Percentiles rank a stretch among this genome's conserved stretches.
phyloP scores from a whole-genome alignment of 2,113 vertebrate species.

The Lagopus leucura region DNA sequence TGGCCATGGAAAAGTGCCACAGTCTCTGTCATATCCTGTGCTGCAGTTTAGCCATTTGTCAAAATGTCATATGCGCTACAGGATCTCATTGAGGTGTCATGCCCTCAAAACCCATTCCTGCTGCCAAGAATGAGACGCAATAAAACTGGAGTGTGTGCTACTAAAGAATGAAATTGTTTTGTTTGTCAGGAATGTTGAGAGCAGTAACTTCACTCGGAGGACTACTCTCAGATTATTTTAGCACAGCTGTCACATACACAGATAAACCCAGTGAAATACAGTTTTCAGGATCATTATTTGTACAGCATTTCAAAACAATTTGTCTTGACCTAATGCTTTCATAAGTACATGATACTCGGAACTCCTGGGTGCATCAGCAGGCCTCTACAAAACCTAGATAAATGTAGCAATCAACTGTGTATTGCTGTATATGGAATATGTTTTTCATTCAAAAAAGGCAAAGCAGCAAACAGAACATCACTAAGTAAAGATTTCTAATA shows the following conservation, averaged over 20 bases:
- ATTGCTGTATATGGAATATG: not conserved
- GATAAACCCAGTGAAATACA: constrained; percentile 50
- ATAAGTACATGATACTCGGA: not conserved
- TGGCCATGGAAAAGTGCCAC: not conserved
- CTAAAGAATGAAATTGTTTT: constrained; percentile 70
- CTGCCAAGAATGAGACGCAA: constrained; percentile 58
- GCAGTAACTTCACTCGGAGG: constrained; percentile 55
- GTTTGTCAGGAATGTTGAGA: constrained; percentile 54
- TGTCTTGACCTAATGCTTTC: constrained; percentile 37
- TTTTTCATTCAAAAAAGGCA: not conserved
- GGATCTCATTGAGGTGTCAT: constrained; percentile 56
- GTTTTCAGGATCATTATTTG: constrained; percentile 43
- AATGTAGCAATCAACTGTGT: not conserved
- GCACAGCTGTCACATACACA: constrained; percentile 50
- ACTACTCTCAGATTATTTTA: constrained; percentile 60
- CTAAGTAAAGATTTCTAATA: not conserved
- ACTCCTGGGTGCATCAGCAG: not conserved
- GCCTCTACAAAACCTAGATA: not conserved
- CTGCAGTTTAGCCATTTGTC: constrained; percentile 54
- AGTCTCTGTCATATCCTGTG: constrained; percentile 35
- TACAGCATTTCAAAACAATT: constrained; percentile 44
- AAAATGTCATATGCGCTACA: constrained; percentile 6
- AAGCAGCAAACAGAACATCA: not conserved
- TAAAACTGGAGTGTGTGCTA: constrained; percentile 57
- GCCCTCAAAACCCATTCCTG: constrained; percentile 59